These are phyloP conservation scores for Pterocles burchelli DNA, from an alignment of 2,113 vertebrate species.

Conservation along the genomic window DNA sequence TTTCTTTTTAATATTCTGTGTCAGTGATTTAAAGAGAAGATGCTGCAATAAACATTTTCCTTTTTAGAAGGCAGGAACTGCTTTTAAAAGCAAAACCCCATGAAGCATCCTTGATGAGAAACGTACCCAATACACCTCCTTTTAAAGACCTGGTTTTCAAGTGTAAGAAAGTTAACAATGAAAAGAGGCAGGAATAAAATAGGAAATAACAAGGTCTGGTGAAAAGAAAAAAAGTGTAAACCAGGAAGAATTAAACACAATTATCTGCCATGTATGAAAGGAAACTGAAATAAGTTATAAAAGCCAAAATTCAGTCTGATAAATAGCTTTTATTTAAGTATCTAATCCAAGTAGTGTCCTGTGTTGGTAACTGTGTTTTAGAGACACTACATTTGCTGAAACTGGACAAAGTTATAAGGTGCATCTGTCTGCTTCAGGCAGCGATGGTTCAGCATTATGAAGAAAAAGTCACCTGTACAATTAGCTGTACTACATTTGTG, in stretches of 20 bases:
- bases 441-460: not conserved
- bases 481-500: not conserved
- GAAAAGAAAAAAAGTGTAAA: not conserved
- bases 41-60: not conserved
- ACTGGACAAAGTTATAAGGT: not conserved
- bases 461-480: not conserved
- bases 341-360: not conserved
- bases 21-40: not conserved
- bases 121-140: not conserved
- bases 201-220: not conserved
- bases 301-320: not conserved
- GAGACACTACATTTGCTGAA: not conserved
- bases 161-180: not conserved
- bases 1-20: not conserved
- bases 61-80: not conserved
- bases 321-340: not conserved
- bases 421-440: not conserved
- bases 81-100: not conserved
- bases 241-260: not conserved
- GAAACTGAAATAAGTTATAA: not conserved
- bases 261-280: not conserved
- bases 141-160: not conserved
- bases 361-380: not conserved
- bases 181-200: not conserved
- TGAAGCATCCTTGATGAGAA: not conserved